A percentile compares a stretch with the other conserved stretches of the same genome.
Evolutionary conservation across 2,113 vertebrate genomes (phyloP).

Genomic region (Phyllopteryx taeniolatus): DNA sequence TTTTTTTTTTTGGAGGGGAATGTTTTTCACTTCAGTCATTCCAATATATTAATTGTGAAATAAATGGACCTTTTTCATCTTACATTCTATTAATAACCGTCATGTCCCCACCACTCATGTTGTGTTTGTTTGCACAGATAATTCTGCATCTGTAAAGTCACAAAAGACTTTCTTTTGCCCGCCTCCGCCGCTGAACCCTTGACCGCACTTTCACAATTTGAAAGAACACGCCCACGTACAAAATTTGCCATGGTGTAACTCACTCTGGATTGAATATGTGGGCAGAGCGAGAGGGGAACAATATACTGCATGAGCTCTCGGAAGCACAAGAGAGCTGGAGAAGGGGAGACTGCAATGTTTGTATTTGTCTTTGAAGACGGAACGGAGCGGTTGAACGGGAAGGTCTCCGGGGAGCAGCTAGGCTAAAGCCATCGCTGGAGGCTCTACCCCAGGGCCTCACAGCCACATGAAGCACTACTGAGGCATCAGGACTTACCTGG

Average conservation of each 20-base stretch:
- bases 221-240: slow-evolving; percentile 53
- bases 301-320: slow-evolving; percentile 9
- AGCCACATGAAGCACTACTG: slow-evolving; percentile 16
- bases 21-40: neutral
- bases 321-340: slow-evolving; percentile 6
- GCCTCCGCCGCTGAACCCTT: slow-evolving; percentile 43
- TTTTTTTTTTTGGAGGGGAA: too few relatives aligned
- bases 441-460: slow-evolving; percentile 30
- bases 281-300: slow-evolving; percentile 35
- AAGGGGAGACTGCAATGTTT: slow-evolving; percentile 19
- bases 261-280: slow-evolving; percentile 52
- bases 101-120: neutral
- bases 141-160: slow-evolving; percentile 34
- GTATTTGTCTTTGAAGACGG: slow-evolving; percentile 34
- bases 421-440: slow-evolving; percentile 32
- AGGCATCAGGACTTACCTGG: slow-evolving; percentile 28
- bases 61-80: neutral
- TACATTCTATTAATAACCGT: neutral
- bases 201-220: slow-evolving; percentile 36
- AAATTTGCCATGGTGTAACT: slow-evolving; percentile 34
- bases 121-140: slow-evolving; percentile 37
- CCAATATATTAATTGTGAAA: neutral
- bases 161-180: slow-evolving; percentile 46
- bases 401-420: slow-evolving; percentile 25
- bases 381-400: slow-evolving; percentile 16